Evolutionary conservation across 1,140 invertebrate species (phyloP), one percentile per base, ranked within the genome.

Genomic region (Tetragnatha versicolor): DNA sequence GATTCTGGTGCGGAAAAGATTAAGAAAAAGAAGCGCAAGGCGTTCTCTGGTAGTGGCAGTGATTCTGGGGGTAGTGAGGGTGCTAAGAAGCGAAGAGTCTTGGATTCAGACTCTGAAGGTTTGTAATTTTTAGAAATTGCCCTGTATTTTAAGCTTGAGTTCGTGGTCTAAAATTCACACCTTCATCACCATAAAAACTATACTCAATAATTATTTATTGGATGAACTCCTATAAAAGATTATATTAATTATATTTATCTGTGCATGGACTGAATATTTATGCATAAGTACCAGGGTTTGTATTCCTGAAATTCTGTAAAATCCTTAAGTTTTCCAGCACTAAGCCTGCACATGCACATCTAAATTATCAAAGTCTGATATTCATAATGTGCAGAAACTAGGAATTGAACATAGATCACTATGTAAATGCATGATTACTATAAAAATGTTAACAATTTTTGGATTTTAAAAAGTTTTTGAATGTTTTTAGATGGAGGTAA

Each of bases 1-100:
- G 9, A 2, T 14, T 27, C 55, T 29, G 55, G 5, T 60, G 14
- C 12, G 9, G n/a, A n/a, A n/a, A n/a, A n/a, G n/a, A n/a, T n/a
- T n/a, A n/a, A n/a, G 27, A 14, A 5, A 12, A 60, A 60, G 10
- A 29, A 35, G 33, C 12, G 31, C 5, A 60, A 60, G 55, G 10
- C 25, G 5, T 51, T 14, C 9, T 84, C 84, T 63, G 84, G 81
- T 14, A 84, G 83, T 80, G 83, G 83, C 4, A 84, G 82, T 69
- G 53, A 63, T 22, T 33, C 1, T 12, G 66, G 55, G 31, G 58
- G 39, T 6, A 27, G 79, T 58, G 60, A 2, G 68, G n/a, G 20
- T 9, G 20, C 5, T 14, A 66, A 66, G 29, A 20, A 82, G 80
- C 37, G 79, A 53, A 25, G 65, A 37, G 31, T 73, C 10, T 17